Evolutionary conservation across 2,888 invertebrate genomes (phyloP).

Genomic region (Melieria omissa): DNA sequence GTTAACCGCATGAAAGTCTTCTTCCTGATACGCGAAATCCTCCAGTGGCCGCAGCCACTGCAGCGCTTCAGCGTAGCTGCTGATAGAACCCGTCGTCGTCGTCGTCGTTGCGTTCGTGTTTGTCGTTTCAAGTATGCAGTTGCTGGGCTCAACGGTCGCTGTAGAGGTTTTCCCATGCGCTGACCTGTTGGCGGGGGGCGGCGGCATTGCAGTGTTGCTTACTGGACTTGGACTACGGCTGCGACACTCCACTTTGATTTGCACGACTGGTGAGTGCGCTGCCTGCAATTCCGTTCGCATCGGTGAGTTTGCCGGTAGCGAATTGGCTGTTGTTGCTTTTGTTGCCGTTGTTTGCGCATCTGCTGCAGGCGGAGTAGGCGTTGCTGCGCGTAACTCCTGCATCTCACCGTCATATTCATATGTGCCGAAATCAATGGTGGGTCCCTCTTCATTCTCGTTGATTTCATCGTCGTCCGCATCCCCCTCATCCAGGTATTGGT

Average conservation of each 20-base stretch:
- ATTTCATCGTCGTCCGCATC: constrained; percentile 40
- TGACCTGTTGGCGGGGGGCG: neutral
- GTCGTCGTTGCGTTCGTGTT: neutral
- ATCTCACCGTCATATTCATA: constrained; percentile 42
- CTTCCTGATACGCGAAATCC: constrained; percentile 48
- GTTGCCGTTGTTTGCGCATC: neutral
- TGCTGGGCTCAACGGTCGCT: neutral
- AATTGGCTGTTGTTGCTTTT: neutral
- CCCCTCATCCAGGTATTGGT: neutral
- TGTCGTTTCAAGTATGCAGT: no score
- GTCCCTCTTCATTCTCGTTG: constrained; percentile 47
- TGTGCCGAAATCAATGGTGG: constrained; percentile 46
- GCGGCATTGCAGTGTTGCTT: neutral
- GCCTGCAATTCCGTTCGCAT: neutral
- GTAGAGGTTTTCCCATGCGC: neutral
- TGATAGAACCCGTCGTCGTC: neutral
- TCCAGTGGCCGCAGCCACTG: constrained; percentile 46
- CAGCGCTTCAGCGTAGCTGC: constrained; percentile 42
- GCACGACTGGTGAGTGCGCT: neutral
- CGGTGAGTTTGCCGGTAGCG: neutral
- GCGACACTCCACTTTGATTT: constrained; percentile 23
- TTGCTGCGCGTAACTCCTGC: neutral
- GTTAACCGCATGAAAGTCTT: constrained; percentile 50
- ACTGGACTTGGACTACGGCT: constrained; percentile 20
- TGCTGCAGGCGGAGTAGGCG: neutral